phyloP scores from a whole-genome alignment of 2,888 invertebrate species.

The Plagodis dolabraria region DNA sequence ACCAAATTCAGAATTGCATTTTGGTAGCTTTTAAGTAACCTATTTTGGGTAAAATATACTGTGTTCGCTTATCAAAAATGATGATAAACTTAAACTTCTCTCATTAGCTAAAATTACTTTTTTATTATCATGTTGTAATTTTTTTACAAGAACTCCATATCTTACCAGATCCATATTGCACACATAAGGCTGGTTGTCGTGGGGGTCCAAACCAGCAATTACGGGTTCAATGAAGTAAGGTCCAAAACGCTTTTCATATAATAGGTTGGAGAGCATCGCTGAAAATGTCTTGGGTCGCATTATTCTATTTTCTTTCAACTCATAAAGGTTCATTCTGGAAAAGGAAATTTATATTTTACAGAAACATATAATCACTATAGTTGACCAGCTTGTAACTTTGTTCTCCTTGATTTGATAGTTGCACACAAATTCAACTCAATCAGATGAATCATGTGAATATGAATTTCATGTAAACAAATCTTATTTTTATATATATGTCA shows the following conservation, averaged over 20 bases:
- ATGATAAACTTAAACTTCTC: background rate
- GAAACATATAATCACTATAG: background rate
- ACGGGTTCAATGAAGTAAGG: constrained; percentile 99
- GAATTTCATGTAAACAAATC: no score
- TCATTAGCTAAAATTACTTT: background rate
- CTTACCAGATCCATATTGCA: constrained; percentile 98
- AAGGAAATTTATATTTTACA: background rate
- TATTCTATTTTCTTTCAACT: constrained; percentile 95
- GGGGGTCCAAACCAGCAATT: constrained; percentile 96
- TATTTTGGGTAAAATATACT: no score
- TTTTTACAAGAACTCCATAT: background rate
- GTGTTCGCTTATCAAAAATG: no score
- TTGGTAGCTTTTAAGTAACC: no score
- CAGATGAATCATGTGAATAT: no score
- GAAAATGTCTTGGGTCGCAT: constrained; percentile 96
- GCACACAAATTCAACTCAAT: no score
- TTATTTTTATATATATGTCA: no score
- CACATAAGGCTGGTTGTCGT: constrained; percentile 93
- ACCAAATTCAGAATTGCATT: no score
- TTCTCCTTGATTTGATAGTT: no score
- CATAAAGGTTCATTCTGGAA: constrained; percentile 94
- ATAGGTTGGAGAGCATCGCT: constrained; percentile 96
- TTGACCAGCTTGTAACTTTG: no score
- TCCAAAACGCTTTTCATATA: constrained; percentile 98
- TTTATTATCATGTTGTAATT: background rate